Conservation (phyloP, 2,888 invertebrate genomes). For the Ophion obscuratus region DNA sequence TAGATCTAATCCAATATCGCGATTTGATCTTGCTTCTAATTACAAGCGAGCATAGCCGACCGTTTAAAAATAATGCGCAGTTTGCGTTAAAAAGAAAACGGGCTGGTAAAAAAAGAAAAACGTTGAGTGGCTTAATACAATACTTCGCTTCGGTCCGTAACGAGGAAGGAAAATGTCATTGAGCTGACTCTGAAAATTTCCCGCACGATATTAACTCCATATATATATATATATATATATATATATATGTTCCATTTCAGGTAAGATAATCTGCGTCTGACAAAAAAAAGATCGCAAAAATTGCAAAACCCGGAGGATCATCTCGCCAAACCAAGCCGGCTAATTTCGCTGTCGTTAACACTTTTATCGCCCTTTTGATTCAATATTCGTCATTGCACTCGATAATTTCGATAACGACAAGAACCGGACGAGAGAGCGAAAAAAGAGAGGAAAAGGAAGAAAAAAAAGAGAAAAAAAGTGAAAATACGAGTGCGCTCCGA, state of each 20-base stretch:
- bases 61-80: no score
- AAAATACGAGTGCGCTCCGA: constrained; percentile 8
- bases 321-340: background rate
- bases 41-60: no score
- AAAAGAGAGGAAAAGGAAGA: no score
- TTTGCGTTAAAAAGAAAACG: no score
- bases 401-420: constrained; percentile 24
- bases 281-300: background rate
- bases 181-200: background rate
- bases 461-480: background rate
- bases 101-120: no score
- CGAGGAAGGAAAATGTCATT: background rate
- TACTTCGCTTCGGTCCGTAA: background rate
- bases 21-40: no score
- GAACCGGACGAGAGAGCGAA: no score
- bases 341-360: background rate
- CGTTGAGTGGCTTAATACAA: background rate
- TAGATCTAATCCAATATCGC: no score
- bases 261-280: background rate
- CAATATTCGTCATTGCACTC: constrained; percentile 5
- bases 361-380: background rate
- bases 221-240: no score
- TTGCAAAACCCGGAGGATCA: background rate
- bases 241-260: no score
- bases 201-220: background rate